Percentiles rank a stretch among this genome's conserved stretches.
phyloP scores from a whole-genome alignment of 2,113 vertebrate genomes.

The Pampusana beccarii region DNA sequence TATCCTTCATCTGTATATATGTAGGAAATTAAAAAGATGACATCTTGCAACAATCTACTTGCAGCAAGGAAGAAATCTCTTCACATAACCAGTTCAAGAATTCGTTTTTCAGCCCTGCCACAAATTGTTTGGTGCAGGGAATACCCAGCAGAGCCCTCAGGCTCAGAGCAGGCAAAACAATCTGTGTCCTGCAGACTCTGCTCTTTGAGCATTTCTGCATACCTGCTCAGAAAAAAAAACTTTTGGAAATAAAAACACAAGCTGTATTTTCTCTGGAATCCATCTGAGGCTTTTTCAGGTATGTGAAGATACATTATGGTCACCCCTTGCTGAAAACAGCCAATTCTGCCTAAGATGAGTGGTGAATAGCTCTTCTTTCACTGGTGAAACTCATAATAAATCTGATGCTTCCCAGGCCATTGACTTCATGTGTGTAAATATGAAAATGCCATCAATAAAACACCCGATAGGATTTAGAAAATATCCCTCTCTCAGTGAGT shows the following conservation, averaged over 20 bases:
- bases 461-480: neutral
- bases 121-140: neutral
- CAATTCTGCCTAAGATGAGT: neutral
- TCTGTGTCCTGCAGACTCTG: neutral
- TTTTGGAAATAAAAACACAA: neutral
- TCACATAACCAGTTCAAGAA: neutral
- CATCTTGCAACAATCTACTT: neutral
- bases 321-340: neutral
- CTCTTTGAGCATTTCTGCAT: neutral
- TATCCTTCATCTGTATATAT: neutral
- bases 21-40: neutral
- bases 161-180: neutral
- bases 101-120: neutral
- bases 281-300: neutral
- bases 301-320: rapidly evolving
- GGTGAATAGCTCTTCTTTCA: neutral
- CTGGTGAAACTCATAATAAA: neutral
- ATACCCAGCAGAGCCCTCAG: neutral
- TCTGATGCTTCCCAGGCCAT: neutral
- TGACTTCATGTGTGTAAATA: neutral
- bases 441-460: neutral
- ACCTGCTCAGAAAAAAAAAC: neutral
- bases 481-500: neutral
- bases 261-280: neutral
- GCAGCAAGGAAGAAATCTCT: neutral